Evolutionary conservation across 2,113 vertebrate species (phyloP).

Genomic region (Tympanuchus pallidicinctus): DNA sequence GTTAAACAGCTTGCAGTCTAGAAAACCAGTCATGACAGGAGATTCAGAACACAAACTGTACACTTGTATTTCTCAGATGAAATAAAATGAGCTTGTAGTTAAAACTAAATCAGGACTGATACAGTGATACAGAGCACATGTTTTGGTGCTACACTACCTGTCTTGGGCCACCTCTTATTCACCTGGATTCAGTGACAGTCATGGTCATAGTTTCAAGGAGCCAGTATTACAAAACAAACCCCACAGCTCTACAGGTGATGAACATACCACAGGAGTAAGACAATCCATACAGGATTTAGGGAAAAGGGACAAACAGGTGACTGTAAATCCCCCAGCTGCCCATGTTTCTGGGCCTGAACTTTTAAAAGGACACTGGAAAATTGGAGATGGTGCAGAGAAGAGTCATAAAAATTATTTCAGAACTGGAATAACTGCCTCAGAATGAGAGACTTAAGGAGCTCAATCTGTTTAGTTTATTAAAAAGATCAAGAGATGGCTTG

Average conservation of each 20-base stretch:
- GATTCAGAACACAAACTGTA: not conserved
- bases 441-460: slow-evolving; percentile 54
- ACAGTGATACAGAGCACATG: not conserved
- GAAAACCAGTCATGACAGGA: not conserved
- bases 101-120: not conserved
- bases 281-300: not conserved
- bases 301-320: not conserved
- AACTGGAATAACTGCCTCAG: slow-evolving; percentile 43
- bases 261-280: not conserved
- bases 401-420: slow-evolving; percentile 61
- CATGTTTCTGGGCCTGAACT: not conserved
- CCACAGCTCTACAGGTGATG: not conserved
- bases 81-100: not conserved
- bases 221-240: not conserved
- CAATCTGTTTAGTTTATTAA: slow-evolving; percentile 73
- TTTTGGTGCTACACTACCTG: not conserved
- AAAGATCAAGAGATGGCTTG: slow-evolving; percentile 74
- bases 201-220: not conserved
- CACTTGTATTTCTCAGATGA: not conserved
- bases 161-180: not conserved
- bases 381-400: not conserved
- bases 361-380: slow-evolving; percentile 42
- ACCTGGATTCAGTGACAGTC: not conserved
- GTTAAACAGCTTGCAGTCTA: not conserved
- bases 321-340: not conserved